phyloP scores from a whole-genome alignment of 2,797 vertebrate genomes.

The Peromyscus eremicus region DNA sequence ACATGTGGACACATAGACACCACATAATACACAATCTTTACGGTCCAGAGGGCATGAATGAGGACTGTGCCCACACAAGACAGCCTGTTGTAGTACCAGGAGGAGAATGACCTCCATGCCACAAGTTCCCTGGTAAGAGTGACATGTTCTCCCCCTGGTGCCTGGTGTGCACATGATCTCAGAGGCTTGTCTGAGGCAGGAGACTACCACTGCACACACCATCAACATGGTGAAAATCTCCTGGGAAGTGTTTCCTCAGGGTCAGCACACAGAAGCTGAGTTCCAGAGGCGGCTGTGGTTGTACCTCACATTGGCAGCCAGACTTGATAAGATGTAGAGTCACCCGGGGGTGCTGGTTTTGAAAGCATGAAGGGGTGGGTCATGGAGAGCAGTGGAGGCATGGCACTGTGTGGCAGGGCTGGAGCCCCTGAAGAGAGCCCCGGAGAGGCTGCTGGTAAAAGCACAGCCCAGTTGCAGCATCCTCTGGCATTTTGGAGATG shows the following conservation, averaged over 20 bases:
- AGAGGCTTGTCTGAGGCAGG: not conserved
- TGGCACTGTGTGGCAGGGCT: not conserved
- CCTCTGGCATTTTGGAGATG: not conserved
- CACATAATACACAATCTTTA: too few relatives aligned
- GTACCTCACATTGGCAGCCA: not conserved
- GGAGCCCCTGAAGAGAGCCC: not conserved
- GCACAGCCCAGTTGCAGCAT: not conserved
- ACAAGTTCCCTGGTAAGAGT: not conserved
- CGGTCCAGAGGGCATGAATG: not conserved
- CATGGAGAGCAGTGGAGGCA: not conserved
- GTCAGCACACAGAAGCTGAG: not conserved
- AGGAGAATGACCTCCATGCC: not conserved
- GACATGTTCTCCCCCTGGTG: not conserved
- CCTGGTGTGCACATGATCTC: too few relatives aligned
- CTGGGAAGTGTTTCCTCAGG: too few relatives aligned
- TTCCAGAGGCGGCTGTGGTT: too few relatives aligned
- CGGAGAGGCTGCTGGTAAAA: not conserved
- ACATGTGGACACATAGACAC: too few relatives aligned
- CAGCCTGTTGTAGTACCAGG: rapidly evolving
- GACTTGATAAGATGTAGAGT: not conserved
- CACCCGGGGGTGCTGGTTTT: not conserved
- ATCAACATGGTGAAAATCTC: too few relatives aligned
- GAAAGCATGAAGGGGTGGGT: too few relatives aligned
- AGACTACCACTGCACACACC: not conserved
- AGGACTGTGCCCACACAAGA: rapidly evolving